Evolutionary conservation across 2,888 invertebrate species (phyloP).

Genomic region (Leptinotarsa haldemani): DNA sequence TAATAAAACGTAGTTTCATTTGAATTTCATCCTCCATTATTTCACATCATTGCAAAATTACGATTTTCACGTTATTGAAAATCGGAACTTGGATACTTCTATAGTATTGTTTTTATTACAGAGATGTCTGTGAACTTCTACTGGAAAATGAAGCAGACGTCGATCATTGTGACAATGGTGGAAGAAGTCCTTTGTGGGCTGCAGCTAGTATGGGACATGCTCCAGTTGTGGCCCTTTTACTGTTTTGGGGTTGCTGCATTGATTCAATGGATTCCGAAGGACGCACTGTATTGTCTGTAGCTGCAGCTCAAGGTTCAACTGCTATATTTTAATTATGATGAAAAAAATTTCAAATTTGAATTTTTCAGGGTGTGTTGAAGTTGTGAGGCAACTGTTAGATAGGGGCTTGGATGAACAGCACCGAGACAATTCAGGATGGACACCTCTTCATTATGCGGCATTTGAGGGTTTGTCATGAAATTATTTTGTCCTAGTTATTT

Average conservation of each 20-base stretch:
- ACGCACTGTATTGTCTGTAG: slow-evolving; percentile 87
- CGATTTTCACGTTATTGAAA: no score
- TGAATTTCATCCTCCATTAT: no score
- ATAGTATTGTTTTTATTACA: slow-evolving; percentile 52
- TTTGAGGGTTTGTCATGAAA: slow-evolving; percentile 76
- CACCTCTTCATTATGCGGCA: slow-evolving; percentile 94
- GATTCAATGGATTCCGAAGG: slow-evolving; percentile 96
- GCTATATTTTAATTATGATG: neutral
- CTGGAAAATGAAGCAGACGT: slow-evolving; percentile 93
- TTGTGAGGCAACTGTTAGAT: slow-evolving; percentile 89
- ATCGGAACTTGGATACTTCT: neutral
- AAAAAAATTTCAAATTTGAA: neutral
- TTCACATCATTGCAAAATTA: no score
- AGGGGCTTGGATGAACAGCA: slow-evolving; percentile 89
- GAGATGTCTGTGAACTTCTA: slow-evolving; percentile 90
- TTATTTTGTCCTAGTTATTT: neutral
- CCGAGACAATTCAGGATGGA: slow-evolving; percentile 96
- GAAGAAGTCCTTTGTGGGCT: slow-evolving; percentile 90
- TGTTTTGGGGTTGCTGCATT: slow-evolving; percentile 96
- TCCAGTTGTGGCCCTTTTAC: slow-evolving; percentile 82
- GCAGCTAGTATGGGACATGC: slow-evolving; percentile 94
- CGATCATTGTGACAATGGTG: slow-evolving; percentile 85
- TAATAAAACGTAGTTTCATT: no score
- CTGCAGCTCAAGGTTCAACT: slow-evolving; percentile 80
- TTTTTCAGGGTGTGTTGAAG: slow-evolving; percentile 78